phyloP scores from a whole-genome alignment of 2,113 vertebrate species.

The Crotophaga sulcirostris region DNA sequence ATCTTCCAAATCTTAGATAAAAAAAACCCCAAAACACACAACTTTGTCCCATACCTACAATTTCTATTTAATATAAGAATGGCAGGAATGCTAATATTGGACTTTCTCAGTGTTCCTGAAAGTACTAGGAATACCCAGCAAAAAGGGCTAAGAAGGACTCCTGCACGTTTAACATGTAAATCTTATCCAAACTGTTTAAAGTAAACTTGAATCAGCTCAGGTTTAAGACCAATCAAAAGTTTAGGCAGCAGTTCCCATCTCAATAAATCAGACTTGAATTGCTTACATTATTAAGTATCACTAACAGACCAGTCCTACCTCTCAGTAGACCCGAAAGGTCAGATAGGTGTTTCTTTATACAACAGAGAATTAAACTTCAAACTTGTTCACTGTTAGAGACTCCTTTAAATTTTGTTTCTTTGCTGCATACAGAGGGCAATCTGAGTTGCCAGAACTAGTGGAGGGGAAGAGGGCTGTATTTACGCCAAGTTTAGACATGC shows the following conservation, averaged over 20 bases:
- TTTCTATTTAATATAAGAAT: not conserved
- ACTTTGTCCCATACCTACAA: not conserved
- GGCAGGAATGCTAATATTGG: not conserved
- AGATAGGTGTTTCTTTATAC: not conserved
- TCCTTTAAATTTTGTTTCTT: not conserved
- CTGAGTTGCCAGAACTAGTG: not conserved
- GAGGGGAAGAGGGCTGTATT: not conserved
- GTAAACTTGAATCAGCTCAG: not conserved
- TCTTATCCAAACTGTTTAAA: not conserved
- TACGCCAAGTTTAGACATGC: not conserved
- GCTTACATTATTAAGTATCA: not conserved
- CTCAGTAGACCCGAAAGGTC: not conserved
- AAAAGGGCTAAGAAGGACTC: not conserved
- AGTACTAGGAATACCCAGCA: not conserved
- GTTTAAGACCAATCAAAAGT: not conserved
- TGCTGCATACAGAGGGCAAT: not conserved
- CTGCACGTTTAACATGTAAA: not conserved
- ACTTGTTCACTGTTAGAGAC: not conserved
- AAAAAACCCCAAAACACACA: fast-evolving
- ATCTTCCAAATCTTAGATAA: not conserved
- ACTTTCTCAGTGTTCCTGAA: not conserved
- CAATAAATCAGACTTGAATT: not conserved
- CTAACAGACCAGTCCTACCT: not conserved
- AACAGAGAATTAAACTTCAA: not conserved
- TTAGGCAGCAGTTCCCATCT: not conserved